Base-by-base conservation (phyloP, 2,113 vertebrate species). In the Nymphicus hollandicus region DNA sequence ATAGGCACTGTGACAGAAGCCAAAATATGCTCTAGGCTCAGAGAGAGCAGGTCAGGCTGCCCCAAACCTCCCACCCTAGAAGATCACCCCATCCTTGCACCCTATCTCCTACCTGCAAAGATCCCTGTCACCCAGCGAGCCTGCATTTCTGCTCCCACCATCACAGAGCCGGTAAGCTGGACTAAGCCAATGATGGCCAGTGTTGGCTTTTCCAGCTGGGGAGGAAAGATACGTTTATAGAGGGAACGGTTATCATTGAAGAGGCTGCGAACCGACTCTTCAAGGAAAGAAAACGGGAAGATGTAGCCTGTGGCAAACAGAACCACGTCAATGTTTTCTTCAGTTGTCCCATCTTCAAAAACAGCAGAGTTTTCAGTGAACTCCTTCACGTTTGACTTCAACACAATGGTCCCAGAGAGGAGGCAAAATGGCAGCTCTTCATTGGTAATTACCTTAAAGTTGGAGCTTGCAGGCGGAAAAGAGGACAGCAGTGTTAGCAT, bases 251-350 rank as follows among this genome's bases (percentile, higher is more conserved):
- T 98, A 55, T 97, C 89, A 0, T 90, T 18, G 1, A 97, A 96
- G 52, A 97, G 37, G 5, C 94, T 95, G 64, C 82, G 79, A 60
- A 99, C 49, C 2, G 93, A 91, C 17, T 97, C 72, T 23, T 98
- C 97, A 1, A 99, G 97, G 80, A 99, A 99, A 17, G 98, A 92
- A 69, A 98, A 99, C 0, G 58, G 66, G 64, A 88, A 93, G 8
- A n/a, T 79, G 80, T 98, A 99, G 77, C 98, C 98, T 0, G 98
- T 99, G 71, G 98, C 98, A 95, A 99, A 99, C 69, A 99, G 92
- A 85, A 99, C 98, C 23, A 96, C 92, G 5, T 98, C 98, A 0
- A 99, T 97, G 66, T 98, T 95, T 58, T 98, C 97, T 94, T 98
- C 98, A 0, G 80, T 85, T 2, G 97, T 98, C 29, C 97, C 98